These are phyloP conservation scores for Geococcyx californianus DNA, from an alignment of 2,113 vertebrate species.

Conservation along the genomic window DNA sequence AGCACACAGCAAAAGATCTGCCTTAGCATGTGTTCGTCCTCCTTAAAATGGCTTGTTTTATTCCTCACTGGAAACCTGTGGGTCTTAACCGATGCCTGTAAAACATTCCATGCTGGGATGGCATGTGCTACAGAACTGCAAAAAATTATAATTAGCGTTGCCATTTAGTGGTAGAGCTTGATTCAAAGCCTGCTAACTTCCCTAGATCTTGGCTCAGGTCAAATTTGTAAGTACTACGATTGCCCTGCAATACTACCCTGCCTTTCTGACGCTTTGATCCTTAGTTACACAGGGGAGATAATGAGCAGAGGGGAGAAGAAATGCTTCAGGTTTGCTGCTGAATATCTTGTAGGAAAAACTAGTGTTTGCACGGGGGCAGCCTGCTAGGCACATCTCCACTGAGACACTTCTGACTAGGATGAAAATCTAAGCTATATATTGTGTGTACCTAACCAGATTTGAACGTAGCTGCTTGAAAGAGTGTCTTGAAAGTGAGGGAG, in stretches of 20 bases:
- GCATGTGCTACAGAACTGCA: not conserved
- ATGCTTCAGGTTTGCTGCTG: not conserved
- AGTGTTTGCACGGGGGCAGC: fast-evolving
- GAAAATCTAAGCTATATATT: not conserved
- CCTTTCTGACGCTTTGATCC: not conserved
- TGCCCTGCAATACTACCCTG: too few species aligned
- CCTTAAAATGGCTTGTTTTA: not conserved
- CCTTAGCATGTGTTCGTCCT: not conserved
- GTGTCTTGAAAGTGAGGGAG: not conserved
- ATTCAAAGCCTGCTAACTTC: not conserved
- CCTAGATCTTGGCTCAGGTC: not conserved
- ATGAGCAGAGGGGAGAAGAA: not conserved
- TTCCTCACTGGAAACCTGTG: not conserved
- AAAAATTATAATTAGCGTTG: not conserved
- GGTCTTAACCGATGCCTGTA: not conserved
- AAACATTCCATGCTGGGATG: fast-evolving
- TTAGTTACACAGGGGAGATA: not conserved
- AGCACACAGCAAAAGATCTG: not conserved
- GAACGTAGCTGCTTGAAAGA: not conserved
- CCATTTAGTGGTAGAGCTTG: not conserved
- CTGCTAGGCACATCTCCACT: not conserved
- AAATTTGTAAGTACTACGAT: fast-evolving
- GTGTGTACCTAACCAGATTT: not conserved
- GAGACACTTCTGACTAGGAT: not conserved
- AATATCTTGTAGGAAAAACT: not conserved